Evolutionary conservation across 1,140 invertebrate genomes (phyloP).

Genomic region (Apolygus lucorum): DNA sequence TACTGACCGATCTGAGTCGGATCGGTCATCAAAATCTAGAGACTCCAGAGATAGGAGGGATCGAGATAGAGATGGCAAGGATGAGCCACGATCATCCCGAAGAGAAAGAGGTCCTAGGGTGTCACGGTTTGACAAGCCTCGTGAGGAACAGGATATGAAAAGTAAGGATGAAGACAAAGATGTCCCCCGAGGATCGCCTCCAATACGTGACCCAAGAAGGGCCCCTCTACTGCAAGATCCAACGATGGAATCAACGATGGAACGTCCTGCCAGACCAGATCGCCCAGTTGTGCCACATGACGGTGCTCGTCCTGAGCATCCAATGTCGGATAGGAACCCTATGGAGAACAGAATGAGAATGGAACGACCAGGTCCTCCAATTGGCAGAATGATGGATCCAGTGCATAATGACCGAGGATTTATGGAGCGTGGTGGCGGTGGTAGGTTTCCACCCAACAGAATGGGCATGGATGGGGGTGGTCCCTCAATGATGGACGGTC

Average conservation of each 20-base stretch:
- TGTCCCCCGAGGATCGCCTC: neutral
- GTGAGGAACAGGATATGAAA: neutral
- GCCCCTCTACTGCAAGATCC: neutral
- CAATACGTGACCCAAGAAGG: neutral
- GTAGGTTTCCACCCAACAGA: neutral
- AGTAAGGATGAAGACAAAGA: neutral
- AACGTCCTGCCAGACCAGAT: no score
- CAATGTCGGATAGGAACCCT: neutral
- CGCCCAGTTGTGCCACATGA: neutral
- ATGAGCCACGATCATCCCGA: neutral
- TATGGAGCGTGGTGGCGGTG: neutral
- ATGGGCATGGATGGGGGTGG: neutral
- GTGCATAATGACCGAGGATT: neutral
- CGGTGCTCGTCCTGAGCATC: neutral
- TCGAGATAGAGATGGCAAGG: neutral
- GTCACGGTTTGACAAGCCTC: conserved; percentile 17
- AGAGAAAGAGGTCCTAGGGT: neutral
- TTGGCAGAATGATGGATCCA: neutral
- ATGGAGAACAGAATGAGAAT: no score
- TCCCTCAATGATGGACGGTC: neutral
- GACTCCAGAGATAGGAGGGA: conserved; percentile 29
- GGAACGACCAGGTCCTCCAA: neutral
- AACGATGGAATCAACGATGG: neutral
- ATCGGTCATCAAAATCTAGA: conserved; percentile 56
- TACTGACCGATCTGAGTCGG: no score